Percentiles rank a stretch among this genome's conserved stretches.
Evolutionary conservation across 2,888 invertebrate species (phyloP).

Genomic region (Tortrix viridana): DNA sequence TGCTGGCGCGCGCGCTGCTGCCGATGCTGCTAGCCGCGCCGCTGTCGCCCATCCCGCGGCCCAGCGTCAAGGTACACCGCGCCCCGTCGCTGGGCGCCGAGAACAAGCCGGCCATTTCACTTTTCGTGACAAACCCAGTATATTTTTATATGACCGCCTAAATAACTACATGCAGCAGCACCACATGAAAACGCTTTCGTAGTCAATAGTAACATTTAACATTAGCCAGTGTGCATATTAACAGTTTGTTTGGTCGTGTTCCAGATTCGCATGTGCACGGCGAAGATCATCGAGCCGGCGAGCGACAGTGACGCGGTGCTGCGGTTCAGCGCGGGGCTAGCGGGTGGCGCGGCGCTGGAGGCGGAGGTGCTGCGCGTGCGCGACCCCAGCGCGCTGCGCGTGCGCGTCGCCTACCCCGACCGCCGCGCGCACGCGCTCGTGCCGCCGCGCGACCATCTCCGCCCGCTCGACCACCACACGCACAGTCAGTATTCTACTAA

Average conservation of each 20-base stretch:
- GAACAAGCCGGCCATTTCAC: no score
- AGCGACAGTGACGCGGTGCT: conserved; percentile 90
- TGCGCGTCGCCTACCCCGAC: conserved; percentile 96
- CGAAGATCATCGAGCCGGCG: conserved; percentile 92
- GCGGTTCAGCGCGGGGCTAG: conserved; percentile 96
- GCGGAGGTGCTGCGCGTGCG: conserved; percentile 93
- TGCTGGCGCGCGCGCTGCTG: conserved; percentile 90
- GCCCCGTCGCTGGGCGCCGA: neutral
- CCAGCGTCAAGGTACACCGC: conserved; percentile 84
- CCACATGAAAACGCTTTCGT: no score
- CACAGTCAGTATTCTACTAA: conserved; percentile 67
- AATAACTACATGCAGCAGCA: no score
- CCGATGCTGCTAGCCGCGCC: conserved; percentile 90
- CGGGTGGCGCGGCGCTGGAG: conserved; percentile 93
- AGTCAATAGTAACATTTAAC: no score
- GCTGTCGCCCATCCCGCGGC: conserved; percentile 86
- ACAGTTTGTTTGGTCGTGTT: neutral
- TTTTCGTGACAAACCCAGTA: no score
- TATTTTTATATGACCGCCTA: no score
- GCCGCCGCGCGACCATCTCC: conserved; percentile 91
- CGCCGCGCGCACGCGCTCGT: conserved; percentile 93
- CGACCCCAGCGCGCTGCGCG: conserved; percentile 88
- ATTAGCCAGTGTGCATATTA: no score
- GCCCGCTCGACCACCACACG: conserved; percentile 86
- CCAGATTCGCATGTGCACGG: conserved; percentile 91